phyloP scores from a whole-genome alignment of 2,113 vertebrate genomes.

The Grallaria varia region DNA sequence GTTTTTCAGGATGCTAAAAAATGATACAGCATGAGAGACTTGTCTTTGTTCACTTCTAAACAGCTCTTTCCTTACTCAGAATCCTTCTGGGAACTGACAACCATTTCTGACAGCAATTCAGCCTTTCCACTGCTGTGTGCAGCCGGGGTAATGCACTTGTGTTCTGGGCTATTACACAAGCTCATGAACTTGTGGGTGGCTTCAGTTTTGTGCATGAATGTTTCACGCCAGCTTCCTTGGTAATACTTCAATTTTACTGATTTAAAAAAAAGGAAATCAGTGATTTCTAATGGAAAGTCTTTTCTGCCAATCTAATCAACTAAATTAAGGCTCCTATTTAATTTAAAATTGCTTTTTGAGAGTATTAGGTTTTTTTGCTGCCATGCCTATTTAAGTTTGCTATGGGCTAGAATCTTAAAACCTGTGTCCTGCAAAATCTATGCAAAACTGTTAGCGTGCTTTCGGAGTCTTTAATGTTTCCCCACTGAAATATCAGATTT shows the following conservation, averaged over 20 bases:
- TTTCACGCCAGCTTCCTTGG: neutral
- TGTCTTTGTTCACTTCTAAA: neutral
- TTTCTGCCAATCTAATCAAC: neutral
- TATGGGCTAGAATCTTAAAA: neutral
- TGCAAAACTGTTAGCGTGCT: neutral
- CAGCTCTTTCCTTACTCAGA: neutral
- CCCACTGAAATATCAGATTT: neutral
- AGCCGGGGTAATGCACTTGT: neutral
- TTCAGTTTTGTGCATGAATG: neutral
- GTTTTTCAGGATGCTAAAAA: neutral
- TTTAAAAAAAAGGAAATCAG: neutral
- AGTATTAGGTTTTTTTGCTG: neutral
- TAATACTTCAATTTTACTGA: neutral
- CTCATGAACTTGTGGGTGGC: neutral
- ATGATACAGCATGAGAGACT: neutral
- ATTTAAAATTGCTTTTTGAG: neutral
- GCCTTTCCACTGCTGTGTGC: neutral
- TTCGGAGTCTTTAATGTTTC: neutral
- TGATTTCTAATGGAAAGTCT: neutral
- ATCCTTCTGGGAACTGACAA: neutral
- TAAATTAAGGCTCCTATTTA: neutral
- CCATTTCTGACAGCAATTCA: neutral
- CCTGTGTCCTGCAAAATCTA: neutral
- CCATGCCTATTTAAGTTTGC: neutral
- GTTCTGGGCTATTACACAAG: conserved; percentile 25